These are phyloP conservation scores for Drosophila quadrilineata DNA, from an alignment of 1,140 invertebrate species.

Conservation along the genomic window DNA sequence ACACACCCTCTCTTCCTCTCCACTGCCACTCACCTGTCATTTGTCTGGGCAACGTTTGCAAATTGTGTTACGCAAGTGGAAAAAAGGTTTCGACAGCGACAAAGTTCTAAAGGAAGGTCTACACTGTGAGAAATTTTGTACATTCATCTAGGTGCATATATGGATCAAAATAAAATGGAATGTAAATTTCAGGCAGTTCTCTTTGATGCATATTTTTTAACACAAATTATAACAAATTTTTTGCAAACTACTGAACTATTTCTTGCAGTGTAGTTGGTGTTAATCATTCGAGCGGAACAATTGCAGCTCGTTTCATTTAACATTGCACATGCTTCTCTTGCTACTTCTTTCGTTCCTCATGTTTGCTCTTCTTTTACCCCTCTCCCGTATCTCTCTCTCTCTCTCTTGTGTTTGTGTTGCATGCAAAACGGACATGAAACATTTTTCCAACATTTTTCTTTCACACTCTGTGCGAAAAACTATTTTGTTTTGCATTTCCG, in stretches of 20 bases:
- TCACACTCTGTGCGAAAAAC: constrained; percentile 35
- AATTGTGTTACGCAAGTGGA: background rate
- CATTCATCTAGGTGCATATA: too few relatives aligned
- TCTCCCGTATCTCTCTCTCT: background rate
- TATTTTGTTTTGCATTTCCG: constrained; percentile 48
- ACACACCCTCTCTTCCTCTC: background rate
- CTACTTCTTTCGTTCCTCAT: background rate
- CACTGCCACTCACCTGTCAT: background rate
- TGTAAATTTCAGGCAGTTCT: too few relatives aligned
- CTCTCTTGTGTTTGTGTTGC: constrained; percentile 32
- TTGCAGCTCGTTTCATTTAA: constrained; percentile 5
- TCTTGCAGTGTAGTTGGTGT: background rate
- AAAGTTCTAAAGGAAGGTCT: too few relatives aligned
- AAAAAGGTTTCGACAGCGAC: background rate
- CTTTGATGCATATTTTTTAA: background rate
- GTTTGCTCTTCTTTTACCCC: too few relatives aligned
- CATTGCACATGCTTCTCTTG: background rate
- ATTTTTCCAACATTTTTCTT: constrained; percentile 37
- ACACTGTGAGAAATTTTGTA: too few relatives aligned
- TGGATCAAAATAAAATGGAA: too few relatives aligned
- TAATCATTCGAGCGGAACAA: constrained; percentile 15
- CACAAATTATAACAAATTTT: too few relatives aligned
- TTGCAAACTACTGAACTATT: too few relatives aligned
- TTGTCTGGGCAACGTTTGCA: background rate
- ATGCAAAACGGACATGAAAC: constrained; percentile 17